These are phyloP conservation scores for Spea bombifrons DNA, from an alignment of 2,113 vertebrate genomes.

Conservation along the genomic window DNA sequence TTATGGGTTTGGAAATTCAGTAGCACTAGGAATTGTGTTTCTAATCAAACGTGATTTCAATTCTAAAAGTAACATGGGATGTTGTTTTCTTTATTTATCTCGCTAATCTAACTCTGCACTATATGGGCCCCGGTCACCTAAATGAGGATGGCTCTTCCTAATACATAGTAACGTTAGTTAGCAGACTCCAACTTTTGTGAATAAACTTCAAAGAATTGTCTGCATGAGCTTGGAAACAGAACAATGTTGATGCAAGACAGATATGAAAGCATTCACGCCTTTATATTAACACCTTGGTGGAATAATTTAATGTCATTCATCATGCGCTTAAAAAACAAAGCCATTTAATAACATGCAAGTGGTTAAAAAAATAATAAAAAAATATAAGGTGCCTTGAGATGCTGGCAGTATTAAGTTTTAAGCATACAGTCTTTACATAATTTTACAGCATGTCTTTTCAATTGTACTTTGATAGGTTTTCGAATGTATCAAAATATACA, in stretches of 20 bases:
- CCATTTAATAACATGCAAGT: constrained; percentile 77
- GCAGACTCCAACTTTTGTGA: no score
- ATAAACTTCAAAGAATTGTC: not conserved
- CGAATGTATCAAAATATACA: constrained; percentile 87
- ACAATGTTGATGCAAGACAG: constrained; percentile 48
- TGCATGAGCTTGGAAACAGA: constrained; percentile 5
- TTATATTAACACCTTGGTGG: constrained; percentile 70
- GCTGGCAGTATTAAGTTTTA: constrained; percentile 79
- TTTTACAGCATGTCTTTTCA: constrained; percentile 72
- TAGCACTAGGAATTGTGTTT: no score
- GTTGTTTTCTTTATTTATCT: no score
- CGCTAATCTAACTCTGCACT: no score
- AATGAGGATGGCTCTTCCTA: no score
- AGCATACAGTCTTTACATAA: constrained; percentile 70
- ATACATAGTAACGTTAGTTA: no score
- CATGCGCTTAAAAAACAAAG: constrained; percentile 73
- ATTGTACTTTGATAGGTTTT: constrained; percentile 78
- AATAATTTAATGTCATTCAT: constrained; percentile 72
- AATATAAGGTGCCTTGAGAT: constrained; percentile 79
- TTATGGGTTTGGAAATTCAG: no score
- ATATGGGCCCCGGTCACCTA: no score
- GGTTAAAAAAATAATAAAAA: constrained; percentile 71
- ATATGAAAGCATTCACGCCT: constrained; percentile 71
- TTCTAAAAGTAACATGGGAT: no score
- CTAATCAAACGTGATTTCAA: no score